Percentiles rank a stretch among this genome's conserved stretches.
These are phyloP conservation scores for Andrena trimmerana DNA, from an alignment of 2,888 invertebrate species.

Conservation along the genomic window DNA sequence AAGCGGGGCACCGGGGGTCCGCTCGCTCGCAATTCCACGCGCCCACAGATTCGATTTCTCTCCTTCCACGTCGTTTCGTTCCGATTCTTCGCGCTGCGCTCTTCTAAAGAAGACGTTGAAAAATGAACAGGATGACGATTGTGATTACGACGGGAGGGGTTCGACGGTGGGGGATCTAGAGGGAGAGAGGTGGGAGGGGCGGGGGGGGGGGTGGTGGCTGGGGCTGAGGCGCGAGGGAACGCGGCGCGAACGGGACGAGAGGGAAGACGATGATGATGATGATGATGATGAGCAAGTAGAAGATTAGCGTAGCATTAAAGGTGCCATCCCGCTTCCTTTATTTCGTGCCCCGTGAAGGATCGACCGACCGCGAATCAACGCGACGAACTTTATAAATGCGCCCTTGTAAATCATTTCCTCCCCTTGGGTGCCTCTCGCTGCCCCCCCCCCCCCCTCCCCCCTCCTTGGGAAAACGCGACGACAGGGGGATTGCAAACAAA, in stretches of 20 bases:
- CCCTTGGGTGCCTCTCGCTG: neutral
- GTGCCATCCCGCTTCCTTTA: conserved; percentile 71
- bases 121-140: conserved; percentile 75
- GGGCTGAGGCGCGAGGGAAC: conserved; percentile 11
- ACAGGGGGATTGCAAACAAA: neutral
- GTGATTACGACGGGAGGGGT: conserved; percentile 64
- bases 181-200: too few relatives aligned
- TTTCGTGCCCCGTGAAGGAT: conserved; percentile 59
- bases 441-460: neutral
- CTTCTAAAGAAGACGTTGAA: conserved; percentile 77
- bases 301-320: conserved; percentile 75
- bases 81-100: conserved; percentile 69
- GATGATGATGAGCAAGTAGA: conserved; percentile 74
- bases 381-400: conserved; percentile 62
- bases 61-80: conserved; percentile 57
- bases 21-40: conserved; percentile 49
- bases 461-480: neutral
- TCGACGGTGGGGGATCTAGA: too few relatives aligned
- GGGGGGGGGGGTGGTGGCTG: too few relatives aligned
- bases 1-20: conserved; percentile 13
- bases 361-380: conserved; percentile 54
- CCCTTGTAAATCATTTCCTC: conserved; percentile 62
- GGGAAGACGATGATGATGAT: conserved; percentile 50
- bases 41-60: conserved; percentile 68
- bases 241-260: conserved; percentile 44